phyloP scores from a whole-genome alignment of 2,888 invertebrate species.

The Pachycephus smyrnensis region DNA sequence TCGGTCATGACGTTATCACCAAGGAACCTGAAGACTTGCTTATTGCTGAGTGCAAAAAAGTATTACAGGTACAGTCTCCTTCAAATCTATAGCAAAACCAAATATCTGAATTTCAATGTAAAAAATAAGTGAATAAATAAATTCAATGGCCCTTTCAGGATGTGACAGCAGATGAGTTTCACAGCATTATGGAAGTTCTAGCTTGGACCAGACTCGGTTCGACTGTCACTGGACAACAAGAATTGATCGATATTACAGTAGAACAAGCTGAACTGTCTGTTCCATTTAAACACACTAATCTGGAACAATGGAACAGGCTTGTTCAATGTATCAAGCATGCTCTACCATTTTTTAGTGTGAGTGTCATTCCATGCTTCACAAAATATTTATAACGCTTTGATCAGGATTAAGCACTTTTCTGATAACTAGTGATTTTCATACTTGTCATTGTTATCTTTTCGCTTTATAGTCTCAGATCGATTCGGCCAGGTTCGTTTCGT shows the following conservation, averaged over 20 bases:
- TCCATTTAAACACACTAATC: slow-evolving; percentile 78
- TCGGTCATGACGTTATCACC: slow-evolving; percentile 82
- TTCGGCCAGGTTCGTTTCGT: slow-evolving; percentile 85
- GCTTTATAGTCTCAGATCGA: slow-evolving; percentile 81
- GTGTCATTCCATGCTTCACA: slow-evolving; percentile 55
- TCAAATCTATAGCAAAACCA: slow-evolving; percentile 1
- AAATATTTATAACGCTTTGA: not conserved
- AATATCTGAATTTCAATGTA: slow-evolving; percentile 9
- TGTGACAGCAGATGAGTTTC: slow-evolving; percentile 92
- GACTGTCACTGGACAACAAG: slow-evolving; percentile 86
- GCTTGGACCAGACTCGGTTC: slow-evolving; percentile 84
- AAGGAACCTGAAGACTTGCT: slow-evolving; percentile 89
- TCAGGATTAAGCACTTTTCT: not conserved
- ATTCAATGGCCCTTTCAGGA: slow-evolving; percentile 71
- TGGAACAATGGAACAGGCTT: slow-evolving; percentile 75
- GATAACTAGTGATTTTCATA: not conserved
- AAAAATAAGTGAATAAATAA: slow-evolving; percentile 1
- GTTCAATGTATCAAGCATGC: slow-evolving; percentile 89
- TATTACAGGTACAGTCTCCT: slow-evolving; percentile 74
- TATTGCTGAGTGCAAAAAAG: slow-evolving; percentile 87
- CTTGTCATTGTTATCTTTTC: not conserved
- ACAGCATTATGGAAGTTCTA: slow-evolving; percentile 87
- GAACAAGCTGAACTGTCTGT: slow-evolving; percentile 88
- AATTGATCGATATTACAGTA: slow-evolving; percentile 86
- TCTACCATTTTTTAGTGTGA: slow-evolving; percentile 89